Evolutionary conservation across 2,888 invertebrate species (phyloP).

Genomic region (Scaptomyza tumidula): DNA sequence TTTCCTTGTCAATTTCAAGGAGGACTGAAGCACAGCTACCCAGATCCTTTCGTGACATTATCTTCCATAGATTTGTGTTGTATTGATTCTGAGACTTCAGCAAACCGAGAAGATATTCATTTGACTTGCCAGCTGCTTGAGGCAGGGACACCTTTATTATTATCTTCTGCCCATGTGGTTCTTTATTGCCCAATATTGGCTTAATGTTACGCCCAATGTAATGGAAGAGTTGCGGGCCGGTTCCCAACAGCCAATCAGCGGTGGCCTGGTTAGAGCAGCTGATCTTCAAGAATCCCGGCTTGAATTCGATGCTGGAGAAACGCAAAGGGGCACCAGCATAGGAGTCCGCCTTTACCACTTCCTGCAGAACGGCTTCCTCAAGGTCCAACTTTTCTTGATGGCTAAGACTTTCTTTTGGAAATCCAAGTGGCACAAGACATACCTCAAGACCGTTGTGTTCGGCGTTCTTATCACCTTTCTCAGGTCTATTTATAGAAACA

Average conservation of each 20-base stretch:
- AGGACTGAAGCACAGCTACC: constrained; percentile 1
- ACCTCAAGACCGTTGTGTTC: neutral
- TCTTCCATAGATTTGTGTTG: constrained; percentile 26
- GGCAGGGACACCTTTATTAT: constrained; percentile 12
- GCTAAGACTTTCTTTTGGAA: constrained; percentile 16
- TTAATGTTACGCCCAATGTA: constrained; percentile 31
- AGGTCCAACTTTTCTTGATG: constrained; percentile 23
- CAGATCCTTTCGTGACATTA: constrained; percentile 15
- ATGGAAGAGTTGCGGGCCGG: neutral
- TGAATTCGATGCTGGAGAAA: constrained; percentile 15
- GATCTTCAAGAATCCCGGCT: constrained; percentile 18
- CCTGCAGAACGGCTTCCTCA: constrained; percentile 43
- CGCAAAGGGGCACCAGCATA: constrained; percentile 20
- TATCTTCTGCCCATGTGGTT: neutral
- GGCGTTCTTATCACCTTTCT: neutral
- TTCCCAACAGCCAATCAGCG: constrained; percentile 31
- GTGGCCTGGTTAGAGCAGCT: constrained; percentile 22
- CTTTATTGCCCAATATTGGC: neutral
- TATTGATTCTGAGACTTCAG: constrained; percentile 37
- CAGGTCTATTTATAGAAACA: no score
- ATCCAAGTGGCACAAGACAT: constrained; percentile 19
- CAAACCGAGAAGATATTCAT: constrained; percentile 21
- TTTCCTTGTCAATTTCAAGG: constrained; percentile 29
- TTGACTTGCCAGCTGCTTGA: constrained; percentile 1
- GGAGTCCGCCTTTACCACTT: constrained; percentile 17